Percentiles rank a stretch among this genome's conserved stretches.
phyloP scores from a whole-genome alignment of 1,140 invertebrate species.

The Streblospio benedicti region DNA sequence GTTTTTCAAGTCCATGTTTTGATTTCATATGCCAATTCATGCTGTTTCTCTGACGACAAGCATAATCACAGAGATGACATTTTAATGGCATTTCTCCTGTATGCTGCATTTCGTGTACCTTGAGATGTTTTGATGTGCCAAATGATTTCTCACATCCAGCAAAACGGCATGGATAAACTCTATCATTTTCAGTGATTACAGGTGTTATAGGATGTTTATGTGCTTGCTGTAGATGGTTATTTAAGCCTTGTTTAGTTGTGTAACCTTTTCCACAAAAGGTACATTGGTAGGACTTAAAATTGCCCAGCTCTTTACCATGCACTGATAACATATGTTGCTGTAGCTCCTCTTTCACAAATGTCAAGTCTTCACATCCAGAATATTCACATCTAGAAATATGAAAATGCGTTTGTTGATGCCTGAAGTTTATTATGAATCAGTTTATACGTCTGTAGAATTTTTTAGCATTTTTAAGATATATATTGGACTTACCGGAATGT shows the following conservation, averaged over 20 bases:
- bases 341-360: no score
- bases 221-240: conserved; percentile 12
- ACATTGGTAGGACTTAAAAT: conserved; percentile 10
- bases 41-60: conserved; percentile 38
- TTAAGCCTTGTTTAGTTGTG: background rate
- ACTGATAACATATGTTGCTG: conserved; percentile 10
- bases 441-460: no score
- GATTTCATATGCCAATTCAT: conserved; percentile 34
- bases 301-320: conserved; percentile 13
- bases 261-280: conserved; percentile 11
- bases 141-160: conserved; percentile 39
- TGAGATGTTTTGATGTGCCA: conserved; percentile 50
- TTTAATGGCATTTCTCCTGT: conserved; percentile 74
- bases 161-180: conserved; percentile 6
- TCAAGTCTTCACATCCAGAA: no score
- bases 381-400: no score
- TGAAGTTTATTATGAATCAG: no score
- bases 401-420: no score
- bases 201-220: no score
- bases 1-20: conserved; percentile 13
- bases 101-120: conserved; percentile 70
- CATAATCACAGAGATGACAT: conserved; percentile 55
- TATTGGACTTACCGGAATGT: no score
- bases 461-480: no score
- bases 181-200: no score